A percentile compares a stretch with the other conserved stretches of the same genome.
phyloP scores from a whole-genome alignment of 1,140 invertebrate genomes.

The Monomorium pharaonis region DNA sequence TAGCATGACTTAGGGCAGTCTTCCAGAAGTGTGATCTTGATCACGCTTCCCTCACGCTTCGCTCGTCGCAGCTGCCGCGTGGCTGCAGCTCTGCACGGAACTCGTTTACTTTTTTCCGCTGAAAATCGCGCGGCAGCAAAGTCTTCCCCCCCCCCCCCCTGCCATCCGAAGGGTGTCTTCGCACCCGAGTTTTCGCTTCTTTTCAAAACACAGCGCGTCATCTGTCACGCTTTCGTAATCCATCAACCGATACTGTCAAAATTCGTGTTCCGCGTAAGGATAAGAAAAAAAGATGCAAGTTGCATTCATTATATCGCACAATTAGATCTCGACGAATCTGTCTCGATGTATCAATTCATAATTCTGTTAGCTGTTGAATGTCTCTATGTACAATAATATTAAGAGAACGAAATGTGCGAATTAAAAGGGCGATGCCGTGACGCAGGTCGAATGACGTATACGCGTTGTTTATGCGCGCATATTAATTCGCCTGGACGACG shows the following conservation, averaged over 20 bases:
- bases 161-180: conserved; percentile 62
- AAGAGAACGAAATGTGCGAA: neutral
- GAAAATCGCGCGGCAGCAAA: conserved; percentile 56
- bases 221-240: conserved; percentile 30
- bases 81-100: neutral
- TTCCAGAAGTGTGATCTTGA: conserved; percentile 79
- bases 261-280: neutral
- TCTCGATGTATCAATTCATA: neutral
- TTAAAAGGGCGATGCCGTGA: neutral
- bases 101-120: conserved; percentile 69
- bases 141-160: conserved; percentile 23
- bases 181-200: conserved; percentile 61
- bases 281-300: neutral
- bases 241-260: neutral
- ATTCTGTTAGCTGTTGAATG: neutral
- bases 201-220: neutral
- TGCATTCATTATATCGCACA: neutral
- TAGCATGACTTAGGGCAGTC: conserved; percentile 76
- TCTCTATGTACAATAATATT: neutral
- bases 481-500: neutral
- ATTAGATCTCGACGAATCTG: neutral
- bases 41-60: conserved; percentile 69
- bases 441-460: neutral
- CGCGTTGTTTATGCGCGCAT: conserved; percentile 4
- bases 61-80: conserved; percentile 76